Conservation (phyloP, 35 echinoderm and acorn worm species). For the Hemicentrotus pulcherrimus region DNA sequence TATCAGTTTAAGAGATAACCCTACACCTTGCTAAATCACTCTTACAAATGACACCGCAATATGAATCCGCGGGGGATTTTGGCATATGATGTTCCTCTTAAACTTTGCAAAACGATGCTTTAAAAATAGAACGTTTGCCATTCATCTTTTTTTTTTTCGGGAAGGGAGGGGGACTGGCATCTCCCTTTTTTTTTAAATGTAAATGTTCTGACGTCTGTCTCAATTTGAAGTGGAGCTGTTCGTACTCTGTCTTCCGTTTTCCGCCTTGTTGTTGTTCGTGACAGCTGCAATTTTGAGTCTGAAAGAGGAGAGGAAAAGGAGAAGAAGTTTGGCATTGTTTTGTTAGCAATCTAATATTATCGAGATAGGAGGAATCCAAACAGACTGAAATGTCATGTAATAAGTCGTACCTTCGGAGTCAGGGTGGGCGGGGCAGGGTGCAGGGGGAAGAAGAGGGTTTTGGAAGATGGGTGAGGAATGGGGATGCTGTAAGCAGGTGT, state of each 20-base stretch:
- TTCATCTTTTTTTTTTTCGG: background rate
- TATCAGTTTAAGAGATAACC: background rate
- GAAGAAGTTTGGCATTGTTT: background rate
- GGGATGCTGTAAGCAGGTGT: background rate
- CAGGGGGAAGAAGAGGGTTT: background rate
- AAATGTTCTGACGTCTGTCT: background rate
- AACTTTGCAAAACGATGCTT: background rate
- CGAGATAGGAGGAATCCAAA: background rate
- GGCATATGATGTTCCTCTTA: background rate
- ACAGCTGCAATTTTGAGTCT: conserved; percentile 1
- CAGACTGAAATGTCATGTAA: conserved; percentile 53
- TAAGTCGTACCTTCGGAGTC: background rate
- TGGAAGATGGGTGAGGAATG: background rate
- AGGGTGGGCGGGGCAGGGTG: background rate
- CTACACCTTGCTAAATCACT: no score
- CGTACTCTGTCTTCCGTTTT: background rate
- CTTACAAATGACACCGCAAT: no score
- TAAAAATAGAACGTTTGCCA: background rate
- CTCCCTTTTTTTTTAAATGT: background rate
- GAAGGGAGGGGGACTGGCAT: background rate
- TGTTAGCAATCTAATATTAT: conserved; percentile 55
- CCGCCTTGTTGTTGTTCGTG: background rate
- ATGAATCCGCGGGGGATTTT: background rate
- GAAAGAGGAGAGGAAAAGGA: background rate
- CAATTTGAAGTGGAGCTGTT: background rate